Evolutionary conservation across 1,140 invertebrate species (phyloP).

Genomic region (Diorhabda sublineata): DNA sequence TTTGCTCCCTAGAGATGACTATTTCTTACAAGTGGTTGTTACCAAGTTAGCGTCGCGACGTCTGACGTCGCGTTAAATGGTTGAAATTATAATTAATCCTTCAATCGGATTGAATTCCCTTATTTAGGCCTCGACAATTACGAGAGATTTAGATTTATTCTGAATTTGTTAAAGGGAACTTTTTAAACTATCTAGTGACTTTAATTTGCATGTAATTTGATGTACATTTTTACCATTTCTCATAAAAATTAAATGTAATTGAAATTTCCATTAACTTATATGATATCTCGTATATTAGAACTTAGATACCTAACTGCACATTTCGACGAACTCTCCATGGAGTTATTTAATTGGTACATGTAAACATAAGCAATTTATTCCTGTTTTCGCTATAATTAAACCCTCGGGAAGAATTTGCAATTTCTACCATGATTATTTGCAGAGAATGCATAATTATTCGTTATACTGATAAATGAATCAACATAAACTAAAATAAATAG

Average conservation of each 20-base stretch:
- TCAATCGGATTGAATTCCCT: not conserved
- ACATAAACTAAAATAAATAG: not conserved
- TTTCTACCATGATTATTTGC: not conserved
- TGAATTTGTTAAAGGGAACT: too few relatives aligned
- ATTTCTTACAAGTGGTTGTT: conserved; percentile 21
- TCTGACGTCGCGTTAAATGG: conserved; percentile 6
- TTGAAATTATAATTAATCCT: conserved; percentile 14
- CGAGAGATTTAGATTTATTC: too few relatives aligned
- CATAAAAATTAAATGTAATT: too few relatives aligned
- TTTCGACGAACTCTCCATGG: not conserved
- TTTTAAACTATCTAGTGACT: too few relatives aligned
- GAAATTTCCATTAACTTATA: too few relatives aligned
- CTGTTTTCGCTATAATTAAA: conserved; percentile 1
- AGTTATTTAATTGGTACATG: not conserved
- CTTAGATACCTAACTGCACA: too few relatives aligned
- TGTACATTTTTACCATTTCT: too few relatives aligned
- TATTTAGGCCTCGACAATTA: not conserved
- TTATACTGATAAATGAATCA: not conserved
- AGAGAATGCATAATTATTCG: not conserved
- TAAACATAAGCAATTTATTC: conserved; percentile 3
- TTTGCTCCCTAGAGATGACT: conserved; percentile 16
- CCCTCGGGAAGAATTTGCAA: not conserved
- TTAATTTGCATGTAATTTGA: too few relatives aligned
- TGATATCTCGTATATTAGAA: too few relatives aligned
- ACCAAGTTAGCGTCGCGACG: not conserved